These are phyloP conservation scores for Cetoscarus ocellatus DNA, from an alignment of 2,797 vertebrate species.

Conservation along the genomic window DNA sequence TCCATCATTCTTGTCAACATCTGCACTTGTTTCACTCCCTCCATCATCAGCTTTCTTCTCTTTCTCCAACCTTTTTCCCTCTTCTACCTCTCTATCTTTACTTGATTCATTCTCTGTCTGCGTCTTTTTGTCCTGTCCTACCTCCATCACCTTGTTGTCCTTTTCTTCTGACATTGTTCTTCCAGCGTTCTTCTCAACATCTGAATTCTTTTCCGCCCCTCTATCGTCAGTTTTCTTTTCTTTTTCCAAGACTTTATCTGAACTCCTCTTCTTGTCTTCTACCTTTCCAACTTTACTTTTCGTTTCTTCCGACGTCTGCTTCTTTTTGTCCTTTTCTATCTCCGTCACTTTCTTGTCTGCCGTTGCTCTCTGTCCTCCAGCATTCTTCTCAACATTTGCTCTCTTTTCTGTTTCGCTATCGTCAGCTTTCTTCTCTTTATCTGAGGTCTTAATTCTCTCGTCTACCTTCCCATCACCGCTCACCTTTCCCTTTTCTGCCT, in stretches of 20 bases:
- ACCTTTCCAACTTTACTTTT: not conserved
- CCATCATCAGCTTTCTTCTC: not conserved
- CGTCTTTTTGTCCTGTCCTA: too few relatives aligned
- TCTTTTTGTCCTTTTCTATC: not conserved
- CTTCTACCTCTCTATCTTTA: not conserved
- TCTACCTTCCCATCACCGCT: not conserved
- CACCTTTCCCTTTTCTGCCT: too few relatives aligned
- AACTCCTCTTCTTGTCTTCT: not conserved
- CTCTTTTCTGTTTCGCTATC: too few relatives aligned
- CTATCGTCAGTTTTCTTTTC: not conserved
- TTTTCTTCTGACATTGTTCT: too few relatives aligned
- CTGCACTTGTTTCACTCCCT: not conserved
- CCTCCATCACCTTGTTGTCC: too few relatives aligned
- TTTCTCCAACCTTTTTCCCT: constrained; percentile 2
- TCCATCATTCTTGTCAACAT: not conserved
- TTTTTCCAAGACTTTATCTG: not conserved
- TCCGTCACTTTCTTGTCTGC: not conserved
- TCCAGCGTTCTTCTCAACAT: not conserved
- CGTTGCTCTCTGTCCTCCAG: too few relatives aligned
- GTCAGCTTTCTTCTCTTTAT: not conserved
- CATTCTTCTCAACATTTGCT: too few relatives aligned
- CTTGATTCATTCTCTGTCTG: too few relatives aligned
- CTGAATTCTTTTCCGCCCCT: not conserved
- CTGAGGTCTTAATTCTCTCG: constrained; percentile 2
- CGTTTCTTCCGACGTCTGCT: not conserved